phyloP scores from a whole-genome alignment of 2,888 invertebrate genomes.

The Zaprionus lineosus region DNA sequence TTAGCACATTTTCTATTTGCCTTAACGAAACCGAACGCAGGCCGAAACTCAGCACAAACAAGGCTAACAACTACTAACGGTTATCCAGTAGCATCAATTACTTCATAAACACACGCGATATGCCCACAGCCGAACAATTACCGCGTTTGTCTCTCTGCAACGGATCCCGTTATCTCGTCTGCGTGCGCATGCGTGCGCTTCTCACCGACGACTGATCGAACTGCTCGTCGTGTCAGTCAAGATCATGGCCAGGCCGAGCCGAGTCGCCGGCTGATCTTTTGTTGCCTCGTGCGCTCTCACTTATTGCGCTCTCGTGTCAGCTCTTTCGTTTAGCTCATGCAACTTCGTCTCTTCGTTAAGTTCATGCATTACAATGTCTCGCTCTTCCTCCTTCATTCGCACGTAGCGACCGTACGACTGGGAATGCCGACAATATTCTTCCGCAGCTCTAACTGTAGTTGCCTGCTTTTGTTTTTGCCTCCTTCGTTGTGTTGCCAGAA shows the following conservation, averaged over 20 bases:
- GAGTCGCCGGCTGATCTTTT: conserved; percentile 23
- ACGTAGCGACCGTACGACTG: conserved; percentile 27
- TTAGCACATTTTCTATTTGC: conserved; percentile 73
- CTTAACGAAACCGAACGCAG: conserved; percentile 12
- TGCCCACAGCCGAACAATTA: conserved; percentile 63
- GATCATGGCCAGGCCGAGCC: conserved; percentile 58
- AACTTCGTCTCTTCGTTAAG: conserved; percentile 44
- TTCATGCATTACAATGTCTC: conserved; percentile 46
- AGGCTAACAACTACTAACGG: conserved; percentile 3
- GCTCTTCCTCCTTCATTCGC: conserved; percentile 28
- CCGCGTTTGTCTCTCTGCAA: conserved; percentile 21
- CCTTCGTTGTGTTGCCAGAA: conserved; percentile 40
- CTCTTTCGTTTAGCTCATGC: conserved; percentile 48
- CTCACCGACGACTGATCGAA: conserved; percentile 68
- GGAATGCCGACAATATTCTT: conserved; percentile 44
- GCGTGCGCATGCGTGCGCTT: conserved; percentile 73
- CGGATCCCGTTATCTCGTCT: conserved; percentile 12
- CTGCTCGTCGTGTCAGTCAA: conserved; percentile 43
- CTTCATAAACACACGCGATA: conserved; percentile 52
- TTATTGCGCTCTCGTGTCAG: conserved; percentile 1
- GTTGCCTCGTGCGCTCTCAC: conserved; percentile 11
- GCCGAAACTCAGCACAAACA: conserved; percentile 10
- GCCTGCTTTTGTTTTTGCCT: conserved; percentile 14
- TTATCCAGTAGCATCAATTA: conserved; percentile 55
- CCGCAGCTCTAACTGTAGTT: conserved; percentile 62